phyloP scores from a whole-genome alignment of 1,140 invertebrate genomes.

The Microplitis demolitor region DNA sequence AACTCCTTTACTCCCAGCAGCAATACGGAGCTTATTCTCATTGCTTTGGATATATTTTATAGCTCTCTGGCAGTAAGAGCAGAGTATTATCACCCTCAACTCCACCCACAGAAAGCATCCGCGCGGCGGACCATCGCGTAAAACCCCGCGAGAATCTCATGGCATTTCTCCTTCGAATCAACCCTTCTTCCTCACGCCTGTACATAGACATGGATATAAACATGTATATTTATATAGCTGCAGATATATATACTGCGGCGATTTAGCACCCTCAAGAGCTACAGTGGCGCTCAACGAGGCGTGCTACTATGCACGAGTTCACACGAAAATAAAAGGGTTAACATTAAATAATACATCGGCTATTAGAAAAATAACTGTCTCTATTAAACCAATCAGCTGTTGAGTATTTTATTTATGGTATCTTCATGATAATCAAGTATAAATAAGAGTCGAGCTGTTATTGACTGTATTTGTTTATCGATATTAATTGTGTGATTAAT shows the following conservation, averaged over 20 bases:
- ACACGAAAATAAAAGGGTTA: conserved; percentile 46
- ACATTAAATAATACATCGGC: background rate
- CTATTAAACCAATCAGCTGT: background rate
- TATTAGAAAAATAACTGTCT: background rate
- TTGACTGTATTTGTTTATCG: too few species aligned
- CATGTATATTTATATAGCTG: conserved; percentile 23
- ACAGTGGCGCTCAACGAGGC: conserved; percentile 58
- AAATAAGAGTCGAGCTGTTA: too few species aligned
- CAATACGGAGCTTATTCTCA: background rate
- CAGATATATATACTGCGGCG: conserved; percentile 16
- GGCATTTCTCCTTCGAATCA: conserved; percentile 31
- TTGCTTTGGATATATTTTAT: conserved; percentile 60
- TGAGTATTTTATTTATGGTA: too few species aligned
- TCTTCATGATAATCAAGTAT: too few species aligned
- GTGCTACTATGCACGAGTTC: conserved; percentile 44
- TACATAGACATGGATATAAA: too few species aligned
- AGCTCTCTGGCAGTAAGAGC: conserved; percentile 47
- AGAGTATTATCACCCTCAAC: conserved; percentile 52
- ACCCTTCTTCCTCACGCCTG: conserved; percentile 43
- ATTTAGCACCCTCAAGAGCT: conserved; percentile 37
- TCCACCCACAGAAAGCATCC: conserved; percentile 20
- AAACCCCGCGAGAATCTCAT: conserved; percentile 21
- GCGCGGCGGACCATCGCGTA: background rate
- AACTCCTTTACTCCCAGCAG: background rate
- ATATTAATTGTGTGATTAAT: too few species aligned